Conservation (phyloP, 2,888 invertebrate species). For the Cantharis rufa region DNA sequence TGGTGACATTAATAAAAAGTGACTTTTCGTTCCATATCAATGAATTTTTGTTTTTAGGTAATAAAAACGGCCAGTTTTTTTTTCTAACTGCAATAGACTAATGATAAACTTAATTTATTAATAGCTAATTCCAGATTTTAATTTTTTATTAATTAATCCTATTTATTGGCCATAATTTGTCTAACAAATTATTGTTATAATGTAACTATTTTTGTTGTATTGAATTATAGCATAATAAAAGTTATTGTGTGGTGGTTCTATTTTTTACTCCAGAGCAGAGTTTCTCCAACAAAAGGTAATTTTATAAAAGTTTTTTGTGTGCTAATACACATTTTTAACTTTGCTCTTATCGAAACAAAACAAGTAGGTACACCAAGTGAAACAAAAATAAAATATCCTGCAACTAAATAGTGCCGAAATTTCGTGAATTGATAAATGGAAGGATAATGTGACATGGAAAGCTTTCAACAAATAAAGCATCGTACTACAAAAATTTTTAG, state of each 20-base stretch:
- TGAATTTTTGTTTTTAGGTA: neutral
- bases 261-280: neutral
- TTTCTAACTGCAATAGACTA: neutral
- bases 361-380: neutral
- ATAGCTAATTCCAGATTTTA: neutral
- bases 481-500: neutral
- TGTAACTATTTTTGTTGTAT: neutral
- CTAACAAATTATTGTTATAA: neutral
- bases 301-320: neutral
- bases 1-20: neutral
- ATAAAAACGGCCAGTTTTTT: slow-evolving; percentile 1
- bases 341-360: neutral
- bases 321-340: neutral
- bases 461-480: neutral
- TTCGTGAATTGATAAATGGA: neutral
- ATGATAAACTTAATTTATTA: neutral
- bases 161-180: neutral
- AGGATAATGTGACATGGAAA: neutral
- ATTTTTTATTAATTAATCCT: neutral
- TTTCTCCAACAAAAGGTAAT: neutral
- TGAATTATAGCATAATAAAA: neutral
- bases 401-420: neutral
- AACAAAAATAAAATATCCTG: neutral
- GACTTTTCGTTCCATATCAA: neutral
- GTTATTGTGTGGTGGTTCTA: neutral